These are phyloP conservation scores for Mus minutoides DNA, from an alignment of 2,797 vertebrate species.

Conservation along the genomic window DNA sequence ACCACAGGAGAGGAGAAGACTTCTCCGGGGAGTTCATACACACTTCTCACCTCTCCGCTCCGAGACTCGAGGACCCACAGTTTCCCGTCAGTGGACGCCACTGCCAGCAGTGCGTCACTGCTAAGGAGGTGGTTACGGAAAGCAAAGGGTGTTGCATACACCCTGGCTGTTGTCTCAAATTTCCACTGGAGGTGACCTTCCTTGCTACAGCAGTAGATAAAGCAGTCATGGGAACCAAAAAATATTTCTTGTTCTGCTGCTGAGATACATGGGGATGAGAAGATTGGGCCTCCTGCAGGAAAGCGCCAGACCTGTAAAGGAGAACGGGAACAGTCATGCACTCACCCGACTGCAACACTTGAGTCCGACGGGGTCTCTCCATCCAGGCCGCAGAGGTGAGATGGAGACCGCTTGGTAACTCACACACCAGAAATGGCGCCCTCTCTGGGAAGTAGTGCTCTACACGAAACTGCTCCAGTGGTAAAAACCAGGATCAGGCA, in stretches of 20 bases:
- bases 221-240: slow-evolving; percentile 95
- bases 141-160: slow-evolving; percentile 93
- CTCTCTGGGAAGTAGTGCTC: background rate
- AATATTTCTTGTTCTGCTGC: slow-evolving; percentile 87
- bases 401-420: background rate
- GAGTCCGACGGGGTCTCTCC: background rate
- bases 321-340: slow-evolving; percentile 10
- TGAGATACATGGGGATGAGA: slow-evolving; percentile 94
- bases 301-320: slow-evolving; percentile 93
- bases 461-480: background rate
- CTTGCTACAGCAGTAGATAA: slow-evolving; percentile 91
- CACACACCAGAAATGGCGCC: background rate
- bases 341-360: background rate
- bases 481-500: slow-evolving; percentile 44
- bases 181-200: slow-evolving; percentile 93
- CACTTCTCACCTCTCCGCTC: slow-evolving; percentile 86
- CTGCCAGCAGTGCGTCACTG: slow-evolving; percentile 86
- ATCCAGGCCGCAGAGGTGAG: background rate
- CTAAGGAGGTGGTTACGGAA: slow-evolving; percentile 85
- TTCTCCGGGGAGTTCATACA: slow-evolving; percentile 91
- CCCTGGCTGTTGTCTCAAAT: slow-evolving; percentile 91
- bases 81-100: slow-evolving; percentile 94
- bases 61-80: slow-evolving; percentile 93
- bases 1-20: slow-evolving; percentile 95
- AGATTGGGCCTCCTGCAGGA: slow-evolving; percentile 92